phyloP scores from a whole-genome alignment of 2,888 invertebrate species.

The Agrotis puta region DNA sequence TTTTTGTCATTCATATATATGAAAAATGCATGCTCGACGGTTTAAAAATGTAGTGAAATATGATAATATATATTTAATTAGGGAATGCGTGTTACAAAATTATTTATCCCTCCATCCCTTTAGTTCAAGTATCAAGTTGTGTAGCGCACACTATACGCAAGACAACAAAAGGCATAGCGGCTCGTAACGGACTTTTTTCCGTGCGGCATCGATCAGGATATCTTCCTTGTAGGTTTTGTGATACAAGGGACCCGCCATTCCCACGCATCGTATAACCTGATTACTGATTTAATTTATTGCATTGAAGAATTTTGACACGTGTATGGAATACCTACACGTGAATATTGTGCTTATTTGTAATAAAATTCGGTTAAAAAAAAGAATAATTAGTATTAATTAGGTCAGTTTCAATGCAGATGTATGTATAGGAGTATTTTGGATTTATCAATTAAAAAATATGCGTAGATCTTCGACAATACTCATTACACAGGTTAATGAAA shows the following conservation, averaged over 20 bases:
- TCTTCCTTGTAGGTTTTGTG: slow-evolving; percentile 81
- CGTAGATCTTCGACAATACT: background rate
- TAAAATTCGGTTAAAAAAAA: background rate
- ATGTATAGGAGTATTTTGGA: background rate
- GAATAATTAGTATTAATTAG: background rate
- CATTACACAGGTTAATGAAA: background rate
- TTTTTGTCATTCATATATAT: too few relatives aligned
- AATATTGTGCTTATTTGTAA: background rate
- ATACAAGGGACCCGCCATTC: slow-evolving; percentile 75
- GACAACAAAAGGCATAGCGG: slow-evolving; percentile 86
- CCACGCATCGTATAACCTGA: slow-evolving; percentile 79
- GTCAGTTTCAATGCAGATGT: background rate
- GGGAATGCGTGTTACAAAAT: background rate
- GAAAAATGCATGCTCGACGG: too few relatives aligned
- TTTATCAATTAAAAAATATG: background rate
- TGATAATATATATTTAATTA: background rate
- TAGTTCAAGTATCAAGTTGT: slow-evolving; percentile 74
- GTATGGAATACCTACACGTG: background rate
- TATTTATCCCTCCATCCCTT: background rate
- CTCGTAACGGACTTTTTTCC: slow-evolving; percentile 88
- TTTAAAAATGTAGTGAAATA: background rate
- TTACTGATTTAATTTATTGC: slow-evolving; percentile 55
- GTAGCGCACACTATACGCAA: slow-evolving; percentile 56
- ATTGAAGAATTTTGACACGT: slow-evolving; percentile 39
- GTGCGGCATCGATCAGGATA: slow-evolving; percentile 80